Conservation (phyloP, 2,797 vertebrate genomes). For the Hozukius guyotensis region DNA sequence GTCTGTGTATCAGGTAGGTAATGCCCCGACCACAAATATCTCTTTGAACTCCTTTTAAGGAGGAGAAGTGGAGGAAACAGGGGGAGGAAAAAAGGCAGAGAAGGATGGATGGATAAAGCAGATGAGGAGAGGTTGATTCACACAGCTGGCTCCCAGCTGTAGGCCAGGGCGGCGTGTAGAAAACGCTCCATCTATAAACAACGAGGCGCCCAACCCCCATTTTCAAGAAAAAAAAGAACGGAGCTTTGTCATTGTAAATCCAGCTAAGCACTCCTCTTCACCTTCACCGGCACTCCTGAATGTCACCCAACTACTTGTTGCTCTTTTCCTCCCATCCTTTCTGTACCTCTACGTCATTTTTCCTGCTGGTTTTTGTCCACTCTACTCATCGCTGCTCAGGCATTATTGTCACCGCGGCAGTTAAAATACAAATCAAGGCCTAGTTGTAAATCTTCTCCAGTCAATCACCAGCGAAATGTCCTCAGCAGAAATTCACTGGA, state of each 20-base stretch:
- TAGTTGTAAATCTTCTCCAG: neutral
- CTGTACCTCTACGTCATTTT: neutral
- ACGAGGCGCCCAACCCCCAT: slow-evolving; percentile 63
- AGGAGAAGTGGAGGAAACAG: slow-evolving; percentile 51
- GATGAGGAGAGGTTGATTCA: slow-evolving; percentile 77
- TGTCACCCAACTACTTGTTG: slow-evolving; percentile 14
- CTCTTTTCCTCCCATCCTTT: slow-evolving; percentile 19
- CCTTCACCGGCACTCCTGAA: slow-evolving; percentile 33
- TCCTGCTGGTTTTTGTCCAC: neutral
- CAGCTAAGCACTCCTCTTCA: slow-evolving; percentile 39
- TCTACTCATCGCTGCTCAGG: neutral
- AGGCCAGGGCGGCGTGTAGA: slow-evolving; percentile 47
- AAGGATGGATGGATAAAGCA: slow-evolving; percentile 73
- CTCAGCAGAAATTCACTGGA: neutral
- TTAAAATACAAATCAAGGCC: slow-evolving; percentile 17
- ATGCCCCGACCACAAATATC: slow-evolving; percentile 67
- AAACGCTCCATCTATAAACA: slow-evolving; percentile 73
- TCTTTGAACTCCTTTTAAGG: slow-evolving; percentile 79
- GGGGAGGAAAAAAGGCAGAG: slow-evolving; percentile 30
- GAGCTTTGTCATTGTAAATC: slow-evolving; percentile 59
- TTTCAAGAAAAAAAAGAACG: slow-evolving; percentile 37
- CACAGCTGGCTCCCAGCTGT: slow-evolving; percentile 86
- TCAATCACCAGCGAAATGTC: slow-evolving; percentile 12
- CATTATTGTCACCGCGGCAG: neutral
- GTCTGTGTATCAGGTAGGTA: slow-evolving; percentile 65